These are phyloP conservation scores for Salvator merianae DNA, from an alignment of 2,113 vertebrate genomes.

Conservation along the genomic window DNA sequence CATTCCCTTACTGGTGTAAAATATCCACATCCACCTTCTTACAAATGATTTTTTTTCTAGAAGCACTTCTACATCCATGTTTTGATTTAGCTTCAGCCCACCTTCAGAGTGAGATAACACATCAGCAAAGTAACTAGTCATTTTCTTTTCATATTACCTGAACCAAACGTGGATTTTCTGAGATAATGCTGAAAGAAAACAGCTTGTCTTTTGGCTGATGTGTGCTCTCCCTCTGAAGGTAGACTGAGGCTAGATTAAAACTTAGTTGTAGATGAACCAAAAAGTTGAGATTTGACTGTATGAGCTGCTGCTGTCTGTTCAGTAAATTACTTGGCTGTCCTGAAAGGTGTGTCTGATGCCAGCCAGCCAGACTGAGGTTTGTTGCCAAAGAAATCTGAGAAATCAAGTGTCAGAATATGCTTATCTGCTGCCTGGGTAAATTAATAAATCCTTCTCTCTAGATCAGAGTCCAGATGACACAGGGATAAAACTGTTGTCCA, in stretches of 20 bases:
- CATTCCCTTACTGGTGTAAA: neutral
- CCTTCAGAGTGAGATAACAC: too few species aligned
- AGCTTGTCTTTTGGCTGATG: too few species aligned
- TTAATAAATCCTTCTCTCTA: conserved; percentile 47
- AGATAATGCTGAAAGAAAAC: too few species aligned
- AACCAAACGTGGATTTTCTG: too few species aligned
- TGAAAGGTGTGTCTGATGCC: conserved; percentile 15
- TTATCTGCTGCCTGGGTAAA: conserved; percentile 23
- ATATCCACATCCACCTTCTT: neutral
- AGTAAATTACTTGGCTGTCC: conserved; percentile 1
- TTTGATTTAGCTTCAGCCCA: too few species aligned
- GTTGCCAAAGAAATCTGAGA: conserved; percentile 35
- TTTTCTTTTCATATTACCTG: too few species aligned
- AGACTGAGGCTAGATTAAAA: too few species aligned
- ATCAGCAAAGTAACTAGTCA: too few species aligned
- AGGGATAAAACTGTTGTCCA: conserved; percentile 43
- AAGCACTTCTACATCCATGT: too few species aligned
- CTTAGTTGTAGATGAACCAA: too few species aligned
- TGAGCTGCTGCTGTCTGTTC: neutral
- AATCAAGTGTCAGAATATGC: conserved; percentile 40
- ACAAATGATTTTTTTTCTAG: neutral
- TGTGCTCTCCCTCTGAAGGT: too few species aligned
- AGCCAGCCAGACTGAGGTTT: conserved; percentile 6
- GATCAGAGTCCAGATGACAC: conserved; percentile 45
- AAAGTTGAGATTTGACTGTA: neutral